Evolutionary conservation across 2,797 vertebrate species (phyloP).

Genomic region (Balearica regulorum): DNA sequence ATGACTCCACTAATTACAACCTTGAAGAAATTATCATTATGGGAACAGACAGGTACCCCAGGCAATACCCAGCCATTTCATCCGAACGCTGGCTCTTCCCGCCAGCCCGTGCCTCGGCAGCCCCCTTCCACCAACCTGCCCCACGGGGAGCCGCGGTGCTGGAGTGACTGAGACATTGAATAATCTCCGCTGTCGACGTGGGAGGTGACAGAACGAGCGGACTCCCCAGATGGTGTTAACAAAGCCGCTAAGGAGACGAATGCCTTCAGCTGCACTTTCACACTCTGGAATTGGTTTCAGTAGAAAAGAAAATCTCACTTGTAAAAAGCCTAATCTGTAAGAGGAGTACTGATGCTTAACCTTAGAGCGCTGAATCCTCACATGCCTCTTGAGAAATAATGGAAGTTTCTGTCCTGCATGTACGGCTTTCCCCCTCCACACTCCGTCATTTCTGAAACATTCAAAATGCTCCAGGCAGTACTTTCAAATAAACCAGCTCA

Average conservation of each 20-base stretch:
- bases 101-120: slow-evolving; percentile 5
- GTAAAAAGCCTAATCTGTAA: slow-evolving; percentile 1
- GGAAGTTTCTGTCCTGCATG: not conserved
- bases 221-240: slow-evolving; percentile 5
- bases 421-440: not conserved
- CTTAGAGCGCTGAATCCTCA: not conserved
- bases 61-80: slow-evolving; percentile 24
- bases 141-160: slow-evolving; percentile 18
- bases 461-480: not conserved
- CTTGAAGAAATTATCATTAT: slow-evolving; percentile 16
- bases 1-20: slow-evolving; percentile 46
- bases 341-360: not conserved
- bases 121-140: slow-evolving; percentile 40
- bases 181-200: slow-evolving; percentile 52
- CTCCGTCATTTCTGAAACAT: not conserved
- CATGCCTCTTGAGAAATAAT: not conserved
- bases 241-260: slow-evolving; percentile 36
- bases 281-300: not conserved
- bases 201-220: slow-evolving; percentile 11
- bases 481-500: not conserved
- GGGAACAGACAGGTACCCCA: slow-evolving; percentile 42
- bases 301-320: not conserved
- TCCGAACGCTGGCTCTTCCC: not conserved
- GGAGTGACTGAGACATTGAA: slow-evolving; percentile 32
- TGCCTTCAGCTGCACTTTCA: slow-evolving; percentile 40